A percentile compares a stretch with the other conserved stretches of the same genome.
phyloP scores from a whole-genome alignment of 1,140 invertebrate species.

The Drosophila erecta region DNA sequence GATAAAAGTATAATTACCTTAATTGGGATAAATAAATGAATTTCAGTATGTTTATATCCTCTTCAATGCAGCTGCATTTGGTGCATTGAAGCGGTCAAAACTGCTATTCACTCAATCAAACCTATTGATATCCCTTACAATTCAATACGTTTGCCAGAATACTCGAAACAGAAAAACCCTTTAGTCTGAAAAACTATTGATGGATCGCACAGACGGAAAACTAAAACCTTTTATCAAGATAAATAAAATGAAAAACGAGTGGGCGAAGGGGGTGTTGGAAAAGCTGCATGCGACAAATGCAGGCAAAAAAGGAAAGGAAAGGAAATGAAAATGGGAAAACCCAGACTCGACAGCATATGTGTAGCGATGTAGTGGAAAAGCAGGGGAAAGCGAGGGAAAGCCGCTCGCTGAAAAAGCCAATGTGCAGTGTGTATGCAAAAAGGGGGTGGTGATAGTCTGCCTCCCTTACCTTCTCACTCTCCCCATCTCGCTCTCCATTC shows the following conservation, averaged over 20 bases:
- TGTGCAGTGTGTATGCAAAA: constrained; percentile 58
- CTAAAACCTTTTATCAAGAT: constrained; percentile 82
- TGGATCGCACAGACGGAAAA: constrained; percentile 42
- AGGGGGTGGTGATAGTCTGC: constrained; percentile 24
- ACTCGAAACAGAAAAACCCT: constrained; percentile 36
- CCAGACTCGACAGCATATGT: constrained; percentile 36
- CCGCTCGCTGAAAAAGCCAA: constrained; percentile 45
- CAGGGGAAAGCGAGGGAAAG: constrained; percentile 8
- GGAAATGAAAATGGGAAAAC: constrained; percentile 32
- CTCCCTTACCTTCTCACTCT: not conserved
- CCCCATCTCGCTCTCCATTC: not conserved
- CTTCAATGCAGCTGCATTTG: not conserved
- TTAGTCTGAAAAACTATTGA: constrained; percentile 48
- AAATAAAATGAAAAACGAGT: constrained; percentile 67
- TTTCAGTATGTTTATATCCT: not conserved
- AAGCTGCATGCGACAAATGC: constrained; percentile 50
- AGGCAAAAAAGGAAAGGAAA: constrained; percentile 17
- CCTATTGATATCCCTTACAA: not conserved
- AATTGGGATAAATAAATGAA: too few species aligned
- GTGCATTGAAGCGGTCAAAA: not conserved
- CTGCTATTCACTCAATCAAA: not conserved
- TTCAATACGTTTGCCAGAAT: constrained; percentile 1
- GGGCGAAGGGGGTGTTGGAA: constrained; percentile 1
- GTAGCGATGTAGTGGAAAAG: constrained; percentile 1
- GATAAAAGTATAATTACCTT: too few species aligned